Evolutionary conservation across 2,797 vertebrate species (phyloP), one percentile per base, ranked within the genome.

Genomic region (Pseudochaenichthys georgianus): DNA sequence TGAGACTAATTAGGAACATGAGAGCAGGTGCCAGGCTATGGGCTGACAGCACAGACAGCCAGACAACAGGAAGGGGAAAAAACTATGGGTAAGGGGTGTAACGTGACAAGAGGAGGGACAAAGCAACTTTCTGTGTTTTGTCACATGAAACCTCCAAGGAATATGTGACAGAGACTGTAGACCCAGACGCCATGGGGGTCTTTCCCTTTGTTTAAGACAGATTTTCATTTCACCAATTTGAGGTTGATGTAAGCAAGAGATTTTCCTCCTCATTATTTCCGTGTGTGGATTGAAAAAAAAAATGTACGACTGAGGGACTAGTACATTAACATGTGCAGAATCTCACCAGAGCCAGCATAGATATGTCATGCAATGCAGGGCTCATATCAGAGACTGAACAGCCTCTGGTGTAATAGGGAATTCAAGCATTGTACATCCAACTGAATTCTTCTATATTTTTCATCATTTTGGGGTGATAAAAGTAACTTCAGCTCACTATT

Each of bases 1-100:
- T 93, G 88, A 92, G 93, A 95, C 95, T 96, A 96, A 96, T 96
- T 96, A 96, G 95, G 93, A 96, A 95, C 92, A 93, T 92, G 94
- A 95, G 95, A 96, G 95, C 95, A 96, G 95, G 95, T 96, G 96
- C 95, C 93, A 94, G 90, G 93, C 94, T 94, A 94, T 85, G 93
- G 91, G 93, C 92, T 96, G 96, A 96, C 95, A 95, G 94, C 91
- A 87, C 89, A 92, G 94, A 95, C 94, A 94, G 92, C 90, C 88
- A 95, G 93, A 95, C 92, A 94, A 94, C 93, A 94, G 91, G 77
- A 89, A 91, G 86, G 75, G 31, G 0, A 51, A 63, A 60, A 91
- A 88, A 90, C 80, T 92, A 90, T 88, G 92, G 93, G 93, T 94
- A 93, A 89, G 91, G 93, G 93, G 93, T 94, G 95, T 94, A 94